Evolutionary conservation across 2,888 invertebrate genomes (phyloP), one percentile per base, ranked within the genome.

Genomic region (Archips crataeganus): DNA sequence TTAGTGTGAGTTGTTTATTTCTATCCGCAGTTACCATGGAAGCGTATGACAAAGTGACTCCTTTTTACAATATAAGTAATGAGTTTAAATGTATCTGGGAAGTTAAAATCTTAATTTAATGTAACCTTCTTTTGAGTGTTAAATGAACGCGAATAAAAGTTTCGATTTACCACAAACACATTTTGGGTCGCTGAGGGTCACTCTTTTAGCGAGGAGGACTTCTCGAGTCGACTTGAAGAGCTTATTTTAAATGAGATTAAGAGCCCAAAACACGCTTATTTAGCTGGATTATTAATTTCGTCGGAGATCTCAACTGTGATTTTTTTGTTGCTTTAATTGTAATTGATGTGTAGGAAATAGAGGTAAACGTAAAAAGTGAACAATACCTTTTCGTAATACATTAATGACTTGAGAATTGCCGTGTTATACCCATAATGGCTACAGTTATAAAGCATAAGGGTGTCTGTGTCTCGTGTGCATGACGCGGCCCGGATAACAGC

Each of bases 151-250:
- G 32, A 54, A 70, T 36, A 54, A n/a, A 63, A 70, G n/a, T 34
- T 5, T 15, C 57, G 15, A 64, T 34, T 64, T 64, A 36, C 63
- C 57, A 64, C 63, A 70, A 70, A 63, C 45, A 70, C 63, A 70
- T 64, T 71, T 71, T 49, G 32, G 70, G 70, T 71, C 64, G 69
- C 62, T 70, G n/a, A 57, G 57, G 57, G 57, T 57, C 57, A 57
- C 57, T 54, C 23, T 32, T 11, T 32, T 10, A 57, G 10, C 23
- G 54, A 23, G 2, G 23, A 54, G 54, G 10, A 23, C 57, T 32
- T 57, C 57, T 57, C 32, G 11, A 32, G 23, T 32, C 57, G 32
- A 57, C 59, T 71, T 59, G 64, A 65, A n/a, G 23, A 63, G 57
- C 47, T 65, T 65, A 57, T 64, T 49, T 71, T 47, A 60, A 59